These are phyloP conservation scores for Hippocampus barbouri DNA, from an alignment of 2,113 vertebrate species.

Conservation along the genomic window DNA sequence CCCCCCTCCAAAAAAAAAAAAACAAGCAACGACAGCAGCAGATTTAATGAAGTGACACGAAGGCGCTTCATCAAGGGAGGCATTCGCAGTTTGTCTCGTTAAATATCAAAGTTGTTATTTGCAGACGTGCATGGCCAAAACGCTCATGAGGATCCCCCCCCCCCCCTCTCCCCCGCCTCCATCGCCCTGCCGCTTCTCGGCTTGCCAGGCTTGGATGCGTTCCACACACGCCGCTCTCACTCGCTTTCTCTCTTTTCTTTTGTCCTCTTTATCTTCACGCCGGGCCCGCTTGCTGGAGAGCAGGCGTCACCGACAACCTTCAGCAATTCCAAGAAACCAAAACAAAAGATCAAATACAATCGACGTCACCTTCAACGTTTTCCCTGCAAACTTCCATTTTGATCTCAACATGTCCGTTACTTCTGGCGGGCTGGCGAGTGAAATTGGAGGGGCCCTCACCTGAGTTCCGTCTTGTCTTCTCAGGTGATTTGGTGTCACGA, in stretches of 20 bases:
- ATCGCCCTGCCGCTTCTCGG: not conserved
- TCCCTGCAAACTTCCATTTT: not conserved
- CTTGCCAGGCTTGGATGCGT: not conserved
- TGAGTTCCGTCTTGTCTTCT: not conserved
- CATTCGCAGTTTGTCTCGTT: slow-evolving; percentile 7
- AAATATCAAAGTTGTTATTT: slow-evolving; percentile 19
- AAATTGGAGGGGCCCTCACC: no score
- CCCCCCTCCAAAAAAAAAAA: not conserved
- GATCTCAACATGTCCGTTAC: no score
- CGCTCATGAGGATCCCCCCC: no score
- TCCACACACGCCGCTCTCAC: not conserved
- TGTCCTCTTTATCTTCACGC: not conserved
- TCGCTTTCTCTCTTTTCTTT: not conserved
- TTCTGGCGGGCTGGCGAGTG: no score
- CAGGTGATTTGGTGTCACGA: slow-evolving; percentile 92
- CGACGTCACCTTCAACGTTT: no score
- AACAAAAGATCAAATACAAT: not conserved
- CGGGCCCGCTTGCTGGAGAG: not conserved
- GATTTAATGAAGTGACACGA: slow-evolving; percentile 30
- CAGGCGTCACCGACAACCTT: not conserved
- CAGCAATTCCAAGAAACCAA: not conserved
- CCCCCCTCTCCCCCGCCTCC: no score
- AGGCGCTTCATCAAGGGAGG: slow-evolving; percentile 6
- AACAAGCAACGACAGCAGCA: slow-evolving; percentile 39
- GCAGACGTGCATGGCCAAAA: not conserved